These are phyloP conservation scores for Phrynocephalus versicolor DNA, from an alignment of 2,113 vertebrate species.

Conservation along the genomic window DNA sequence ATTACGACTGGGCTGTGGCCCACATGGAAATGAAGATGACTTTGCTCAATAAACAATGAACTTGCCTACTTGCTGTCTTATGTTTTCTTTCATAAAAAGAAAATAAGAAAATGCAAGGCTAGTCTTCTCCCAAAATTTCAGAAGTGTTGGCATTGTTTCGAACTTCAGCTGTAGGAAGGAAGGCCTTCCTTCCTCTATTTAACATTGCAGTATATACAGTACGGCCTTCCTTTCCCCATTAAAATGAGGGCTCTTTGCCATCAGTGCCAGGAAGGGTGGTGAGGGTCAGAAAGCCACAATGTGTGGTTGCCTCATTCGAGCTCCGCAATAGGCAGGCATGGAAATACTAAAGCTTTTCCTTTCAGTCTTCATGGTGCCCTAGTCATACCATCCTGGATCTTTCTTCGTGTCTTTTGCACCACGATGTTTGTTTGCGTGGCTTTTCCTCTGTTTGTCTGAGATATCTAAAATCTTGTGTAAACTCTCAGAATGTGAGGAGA, in stretches of 20 bases:
- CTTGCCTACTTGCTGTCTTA: background rate
- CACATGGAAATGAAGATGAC: background rate
- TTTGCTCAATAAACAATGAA: background rate
- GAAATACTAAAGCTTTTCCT: background rate
- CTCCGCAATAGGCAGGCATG: background rate
- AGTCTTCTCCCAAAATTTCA: background rate
- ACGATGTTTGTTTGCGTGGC: background rate
- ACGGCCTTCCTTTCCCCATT: background rate
- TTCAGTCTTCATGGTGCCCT: background rate
- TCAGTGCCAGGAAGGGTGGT: no score
- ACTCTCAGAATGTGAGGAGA: conserved; percentile 21
- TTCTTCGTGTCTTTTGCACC: background rate
- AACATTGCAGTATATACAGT: background rate
- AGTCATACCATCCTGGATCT: background rate
- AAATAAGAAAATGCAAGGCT: background rate
- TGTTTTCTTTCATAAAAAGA: background rate
- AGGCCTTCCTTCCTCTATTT: background rate
- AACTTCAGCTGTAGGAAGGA: no score
- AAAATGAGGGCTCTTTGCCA: background rate
- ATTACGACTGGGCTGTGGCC: background rate
- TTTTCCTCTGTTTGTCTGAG: conserved; percentile 49
- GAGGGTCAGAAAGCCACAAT: background rate
- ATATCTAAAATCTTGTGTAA: conserved; percentile 63
- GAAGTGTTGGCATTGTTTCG: background rate
- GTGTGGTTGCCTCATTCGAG: background rate